phyloP scores from a whole-genome alignment of 2,113 vertebrate genomes.

The Cebidichthys violaceus region DNA sequence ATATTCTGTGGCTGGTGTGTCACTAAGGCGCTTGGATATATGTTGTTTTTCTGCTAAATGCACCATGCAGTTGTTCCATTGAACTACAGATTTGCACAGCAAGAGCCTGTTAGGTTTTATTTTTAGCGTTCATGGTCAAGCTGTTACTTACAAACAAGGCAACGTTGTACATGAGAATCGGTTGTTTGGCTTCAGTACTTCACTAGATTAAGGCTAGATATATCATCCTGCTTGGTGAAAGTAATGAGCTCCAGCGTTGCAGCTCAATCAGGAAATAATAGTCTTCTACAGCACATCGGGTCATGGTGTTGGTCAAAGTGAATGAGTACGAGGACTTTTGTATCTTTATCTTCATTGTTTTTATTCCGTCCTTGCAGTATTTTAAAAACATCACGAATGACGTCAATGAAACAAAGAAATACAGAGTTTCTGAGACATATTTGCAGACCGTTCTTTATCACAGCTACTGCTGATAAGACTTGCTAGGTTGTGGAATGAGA shows the following conservation, averaged over 20 bases:
- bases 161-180: slow-evolving; percentile 6
- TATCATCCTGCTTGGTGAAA: slow-evolving; percentile 40
- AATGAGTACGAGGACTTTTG: slow-evolving; percentile 22
- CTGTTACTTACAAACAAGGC: slow-evolving; percentile 6
- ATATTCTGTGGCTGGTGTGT: slow-evolving; percentile 4
- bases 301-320: slow-evolving; percentile 23
- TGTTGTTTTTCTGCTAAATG: slow-evolving; percentile 19
- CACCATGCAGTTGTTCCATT: not conserved
- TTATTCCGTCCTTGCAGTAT: slow-evolving; percentile 26
- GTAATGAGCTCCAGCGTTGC: slow-evolving; percentile 53
- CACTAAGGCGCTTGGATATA: not conserved
- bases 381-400: slow-evolving; percentile 36
- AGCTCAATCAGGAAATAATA: slow-evolving; percentile 38
- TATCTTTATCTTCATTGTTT: slow-evolving; percentile 15
- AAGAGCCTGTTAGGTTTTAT: not conserved
- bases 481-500: slow-evolving; percentile 14
- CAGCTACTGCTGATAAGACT: not conserved
- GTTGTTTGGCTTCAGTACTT: slow-evolving; percentile 24
- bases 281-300: not conserved
- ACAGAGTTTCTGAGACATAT: slow-evolving; percentile 3
- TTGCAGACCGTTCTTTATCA: not conserved
- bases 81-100: not conserved
- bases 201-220: slow-evolving; percentile 33
- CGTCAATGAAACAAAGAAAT: slow-evolving; percentile 14
- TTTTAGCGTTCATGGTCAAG: not conserved